Base-by-base conservation (phyloP, 2,888 invertebrate species). In the Cosmorhoe ocellata region DNA sequence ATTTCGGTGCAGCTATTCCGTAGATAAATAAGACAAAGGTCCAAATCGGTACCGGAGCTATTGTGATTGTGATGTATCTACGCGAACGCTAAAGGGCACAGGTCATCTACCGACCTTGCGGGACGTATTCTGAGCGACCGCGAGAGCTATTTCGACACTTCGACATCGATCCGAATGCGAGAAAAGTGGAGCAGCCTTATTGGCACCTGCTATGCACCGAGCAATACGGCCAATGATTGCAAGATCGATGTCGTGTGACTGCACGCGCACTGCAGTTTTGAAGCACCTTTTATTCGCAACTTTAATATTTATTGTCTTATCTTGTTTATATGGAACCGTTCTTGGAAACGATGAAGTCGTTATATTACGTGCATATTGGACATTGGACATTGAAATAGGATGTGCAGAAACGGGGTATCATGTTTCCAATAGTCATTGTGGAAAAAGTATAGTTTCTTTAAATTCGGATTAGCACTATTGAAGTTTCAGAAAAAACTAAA, bases 181-280 rank as follows among this genome's bases (percentile, higher is more conserved):
- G 66, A 63, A 71, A 82, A 82, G 76, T 84, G 74, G 79, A 82
- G 79, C 82, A 79, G 70, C 76, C 76, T 76, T 79, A 74, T 85
- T 85, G 84, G 83, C 85, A 85, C 79, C 79, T 79, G 74, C 69
- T 67, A 69, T 81, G 80, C 80, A 81, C 69, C 71, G 60, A 61
- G 57, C 61, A 57, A 59, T 59, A 62, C 67, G 61, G 67, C 71
- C 75, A 70, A 70, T 69, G 70, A 79, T 79, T 81, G 79, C 82
- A 73, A 76, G 71, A 77, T 76, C 69, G 67, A 67, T 66, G 61
- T 59, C 58, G 63, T 49, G 49, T 26, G 50, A 56, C 54, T n/a
- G n/a, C 59, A 63, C 63, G 58, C 62, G 60, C 57, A 63, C 45
- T 58, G 59, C 56, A 53, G 41, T 49, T 50, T 49, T 32, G 13